Evolutionary conservation across 1,140 invertebrate genomes (phyloP), one percentile per base, ranked within the genome.

Genomic region (Bactericera cockerelli): DNA sequence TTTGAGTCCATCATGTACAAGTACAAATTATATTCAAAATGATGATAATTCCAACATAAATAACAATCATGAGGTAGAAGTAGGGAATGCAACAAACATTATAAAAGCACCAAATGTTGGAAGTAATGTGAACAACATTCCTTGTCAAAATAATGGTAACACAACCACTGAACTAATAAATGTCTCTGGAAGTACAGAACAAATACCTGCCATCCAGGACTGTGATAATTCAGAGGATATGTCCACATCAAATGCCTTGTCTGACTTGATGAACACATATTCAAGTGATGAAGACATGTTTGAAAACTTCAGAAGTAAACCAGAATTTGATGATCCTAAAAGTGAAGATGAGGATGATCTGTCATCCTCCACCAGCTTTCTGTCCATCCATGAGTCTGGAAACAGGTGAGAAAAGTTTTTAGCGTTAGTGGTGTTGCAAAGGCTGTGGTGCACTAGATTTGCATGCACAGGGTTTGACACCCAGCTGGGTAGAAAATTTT

Each of bases 271-370:
- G 42, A 49, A 49, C 22, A 49, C 42, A 22, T 49, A 49, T 49
- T 49, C 42, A 19, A 49, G 42, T 49, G 42, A 49, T 49, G 42
- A 49, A 49, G 42, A 49, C 42, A 49, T 49, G 42, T 49, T 49
- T n/a, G 42, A 19, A 8, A 22, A 49, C n/a, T 49, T 49, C 22
- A 6, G 42, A 10, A 49, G 22, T 22, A 49, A 49, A 49, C n/a
- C n/a, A 6, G 28, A 31, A 13, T 31, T 31, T 31, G 22, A 49
- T 49, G 42, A 49, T 3, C n/a, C 4, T 49, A 49, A 49, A 49
- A 49, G 42, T 49, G 42, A 49, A 19, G 42, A 49, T 49, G 42
- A 49, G 42, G 33, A 36, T 11, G 3, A 16, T 49, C 13, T 31
- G 28, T 31, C 28, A 6, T 49, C n/a, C 19, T 16, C 42, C 8